Evolutionary conservation across 2,797 vertebrate genomes (phyloP).

Genomic region (Xenopus petersii): DNA sequence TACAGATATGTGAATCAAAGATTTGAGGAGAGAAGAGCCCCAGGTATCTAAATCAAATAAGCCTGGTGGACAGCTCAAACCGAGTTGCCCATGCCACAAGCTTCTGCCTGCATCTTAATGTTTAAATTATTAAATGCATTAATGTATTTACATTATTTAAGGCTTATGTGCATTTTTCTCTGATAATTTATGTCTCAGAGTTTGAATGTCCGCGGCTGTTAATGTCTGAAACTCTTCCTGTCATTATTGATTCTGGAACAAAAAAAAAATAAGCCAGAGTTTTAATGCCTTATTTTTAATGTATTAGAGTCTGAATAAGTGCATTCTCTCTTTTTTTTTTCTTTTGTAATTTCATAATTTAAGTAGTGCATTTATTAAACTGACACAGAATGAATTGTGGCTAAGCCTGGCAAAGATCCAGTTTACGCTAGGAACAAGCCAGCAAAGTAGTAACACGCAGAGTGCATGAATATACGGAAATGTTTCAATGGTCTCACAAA

Average conservation of each 20-base stretch:
- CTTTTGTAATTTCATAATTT: slow-evolving; percentile 99
- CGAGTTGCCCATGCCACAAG: slow-evolving; percentile 60
- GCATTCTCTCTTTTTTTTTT: slow-evolving; percentile 94
- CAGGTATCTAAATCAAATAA: slow-evolving; percentile 11
- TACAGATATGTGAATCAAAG: neutral
- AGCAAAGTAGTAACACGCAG: slow-evolving; percentile 48
- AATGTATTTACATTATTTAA: slow-evolving; percentile 99
- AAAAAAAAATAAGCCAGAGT: slow-evolving; percentile 76
- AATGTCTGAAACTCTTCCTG: slow-evolving; percentile 95
- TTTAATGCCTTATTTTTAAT: slow-evolving; percentile 90
- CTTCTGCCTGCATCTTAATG: slow-evolving; percentile 87
- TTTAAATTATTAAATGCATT: slow-evolving; percentile 99
- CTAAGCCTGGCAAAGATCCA: slow-evolving; percentile 73
- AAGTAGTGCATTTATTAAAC: slow-evolving; percentile 99
- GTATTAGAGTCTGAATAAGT: slow-evolving; percentile 99
- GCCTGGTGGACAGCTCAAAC: slow-evolving; percentile 15
- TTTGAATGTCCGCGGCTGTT: slow-evolving; percentile 95
- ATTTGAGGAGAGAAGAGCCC: neutral
- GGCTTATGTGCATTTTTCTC: slow-evolving; percentile 98
- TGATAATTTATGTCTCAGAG: slow-evolving; percentile 98
- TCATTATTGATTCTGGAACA: slow-evolving; percentile 96
- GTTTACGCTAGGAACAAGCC: slow-evolving; percentile 62
- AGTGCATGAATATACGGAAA: no score
- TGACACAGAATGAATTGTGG: slow-evolving; percentile 82
- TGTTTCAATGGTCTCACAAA: no score